These are phyloP conservation scores for Caenorhabditis macrosperma DNA, from an alignment of 2,888 invertebrate species.

Conservation along the genomic window DNA sequence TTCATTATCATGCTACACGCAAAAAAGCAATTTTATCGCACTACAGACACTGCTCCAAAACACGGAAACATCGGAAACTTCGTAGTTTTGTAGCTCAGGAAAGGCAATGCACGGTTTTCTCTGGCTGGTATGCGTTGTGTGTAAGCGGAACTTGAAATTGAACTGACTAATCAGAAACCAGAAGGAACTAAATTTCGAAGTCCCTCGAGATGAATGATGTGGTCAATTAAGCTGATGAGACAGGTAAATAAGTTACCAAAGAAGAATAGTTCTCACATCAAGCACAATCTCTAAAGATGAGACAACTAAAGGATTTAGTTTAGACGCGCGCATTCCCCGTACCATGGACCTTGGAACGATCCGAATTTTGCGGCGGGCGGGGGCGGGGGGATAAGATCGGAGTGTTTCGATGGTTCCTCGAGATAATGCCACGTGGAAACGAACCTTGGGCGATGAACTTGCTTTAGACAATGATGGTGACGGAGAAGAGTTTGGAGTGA, in stretches of 20 bases:
- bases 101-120: not conserved
- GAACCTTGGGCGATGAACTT: constrained; percentile 40
- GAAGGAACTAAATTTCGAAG: not conserved
- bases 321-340: not conserved
- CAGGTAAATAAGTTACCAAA: not conserved
- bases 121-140: constrained; percentile 10
- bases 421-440: constrained; percentile 22
- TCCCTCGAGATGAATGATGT: constrained; percentile 4
- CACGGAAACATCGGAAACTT: constrained; percentile 1
- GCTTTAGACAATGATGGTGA: constrained; percentile 35
- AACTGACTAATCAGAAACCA: not conserved
- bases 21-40: constrained; percentile 21
- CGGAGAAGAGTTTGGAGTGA: constrained; percentile 27
- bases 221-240: not conserved
- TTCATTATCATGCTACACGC: constrained; percentile 23
- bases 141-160: not conserved
- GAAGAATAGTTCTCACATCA: not conserved
- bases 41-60: constrained; percentile 8
- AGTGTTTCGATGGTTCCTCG: constrained; percentile 22
- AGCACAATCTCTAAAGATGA: constrained; percentile 1
- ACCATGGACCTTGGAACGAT: not conserved
- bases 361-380: not conserved
- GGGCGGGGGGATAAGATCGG: constrained; percentile 23
- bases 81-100: constrained; percentile 43
- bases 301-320: constrained; percentile 1